phyloP scores from a whole-genome alignment of 2,113 vertebrate species.

The Agapornis roseicollis region DNA sequence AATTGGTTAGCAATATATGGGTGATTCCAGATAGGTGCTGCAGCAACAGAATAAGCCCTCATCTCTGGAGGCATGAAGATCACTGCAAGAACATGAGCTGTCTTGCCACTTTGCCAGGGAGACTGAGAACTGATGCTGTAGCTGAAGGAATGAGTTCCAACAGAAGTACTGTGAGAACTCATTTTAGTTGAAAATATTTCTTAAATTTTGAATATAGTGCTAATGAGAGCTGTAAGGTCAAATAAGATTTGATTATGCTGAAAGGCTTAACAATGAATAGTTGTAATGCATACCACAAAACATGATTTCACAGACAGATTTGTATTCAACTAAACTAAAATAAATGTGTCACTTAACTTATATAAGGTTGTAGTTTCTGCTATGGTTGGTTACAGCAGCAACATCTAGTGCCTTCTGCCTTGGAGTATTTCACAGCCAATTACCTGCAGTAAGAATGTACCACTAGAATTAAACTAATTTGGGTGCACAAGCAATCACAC shows the following conservation, averaged over 20 bases:
- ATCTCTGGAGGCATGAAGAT: background rate
- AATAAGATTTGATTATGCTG: background rate
- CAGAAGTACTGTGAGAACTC: background rate
- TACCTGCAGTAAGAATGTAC: background rate
- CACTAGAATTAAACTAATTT: background rate
- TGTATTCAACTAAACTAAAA: background rate
- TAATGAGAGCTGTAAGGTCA: background rate
- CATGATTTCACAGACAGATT: background rate
- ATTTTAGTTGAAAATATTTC: background rate
- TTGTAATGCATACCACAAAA: background rate
- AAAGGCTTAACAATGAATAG: background rate
- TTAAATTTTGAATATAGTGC: background rate
- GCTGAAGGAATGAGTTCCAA: background rate
- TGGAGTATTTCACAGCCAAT: rapidly evolving
- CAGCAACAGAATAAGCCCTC: background rate
- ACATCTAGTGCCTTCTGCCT: background rate
- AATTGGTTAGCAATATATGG: background rate
- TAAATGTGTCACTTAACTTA: background rate
- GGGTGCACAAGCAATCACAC: background rate
- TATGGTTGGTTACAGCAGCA: background rate
- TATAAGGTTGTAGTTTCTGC: background rate
- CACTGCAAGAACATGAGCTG: background rate
- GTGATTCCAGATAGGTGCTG: background rate
- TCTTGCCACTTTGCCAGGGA: background rate
- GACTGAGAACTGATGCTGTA: background rate